A percentile compares a stretch with the other conserved stretches of the same genome.
Conservation (phyloP, 2,113 vertebrate species). For the Ptyas mucosa region DNA sequence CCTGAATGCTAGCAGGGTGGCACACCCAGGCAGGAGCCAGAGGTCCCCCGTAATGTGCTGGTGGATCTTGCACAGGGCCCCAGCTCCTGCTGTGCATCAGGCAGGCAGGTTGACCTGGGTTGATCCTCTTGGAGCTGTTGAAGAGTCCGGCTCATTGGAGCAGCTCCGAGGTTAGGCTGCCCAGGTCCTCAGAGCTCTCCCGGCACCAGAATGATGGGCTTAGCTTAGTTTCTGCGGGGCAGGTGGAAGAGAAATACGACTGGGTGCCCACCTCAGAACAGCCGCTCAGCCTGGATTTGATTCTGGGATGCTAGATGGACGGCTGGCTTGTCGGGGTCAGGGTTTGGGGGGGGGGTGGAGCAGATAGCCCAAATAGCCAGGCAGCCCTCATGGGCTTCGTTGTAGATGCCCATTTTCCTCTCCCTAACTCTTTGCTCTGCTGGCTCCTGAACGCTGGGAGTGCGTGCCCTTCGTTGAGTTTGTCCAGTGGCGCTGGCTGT, state of each 20-base stretch:
- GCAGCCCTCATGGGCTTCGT: neutral
- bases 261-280: neutral
- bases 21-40: neutral
- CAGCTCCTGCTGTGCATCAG: neutral
- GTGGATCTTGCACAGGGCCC: neutral
- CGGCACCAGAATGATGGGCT: neutral
- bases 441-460: constrained; percentile 20
- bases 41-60: neutral
- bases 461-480: neutral
- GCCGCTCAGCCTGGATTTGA: neutral
- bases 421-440: constrained; percentile 18
- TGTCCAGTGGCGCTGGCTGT: neutral
- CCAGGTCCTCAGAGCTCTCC: neutral
- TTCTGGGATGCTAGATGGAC: neutral
- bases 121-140: neutral
- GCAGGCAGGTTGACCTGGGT: neutral
- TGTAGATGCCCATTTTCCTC: neutral
- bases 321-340: neutral
- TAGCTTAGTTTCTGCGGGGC: neutral
- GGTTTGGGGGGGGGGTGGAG: too few species aligned
- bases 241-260: too few species aligned
- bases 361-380: neutral
- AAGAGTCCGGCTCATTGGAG: neutral
- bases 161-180: neutral
- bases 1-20: neutral